Conservation (phyloP, 53 echinoderm and acorn worm genomes). For the Paelopatides confundens region DNA sequence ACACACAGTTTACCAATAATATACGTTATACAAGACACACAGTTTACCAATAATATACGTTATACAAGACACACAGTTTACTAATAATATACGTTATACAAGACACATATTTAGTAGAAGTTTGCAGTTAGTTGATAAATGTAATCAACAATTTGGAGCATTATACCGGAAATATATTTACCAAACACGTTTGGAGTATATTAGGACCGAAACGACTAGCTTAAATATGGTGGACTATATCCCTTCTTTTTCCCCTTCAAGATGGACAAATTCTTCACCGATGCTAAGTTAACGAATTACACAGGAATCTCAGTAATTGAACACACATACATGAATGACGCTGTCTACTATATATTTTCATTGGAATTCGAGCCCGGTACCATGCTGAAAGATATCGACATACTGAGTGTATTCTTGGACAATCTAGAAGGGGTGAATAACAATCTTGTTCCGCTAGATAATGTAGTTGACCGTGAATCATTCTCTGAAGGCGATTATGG, state of each 20-base stretch:
- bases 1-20: too few relatives aligned
- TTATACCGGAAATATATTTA: too few relatives aligned
- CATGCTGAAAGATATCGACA: not conserved
- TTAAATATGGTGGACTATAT: not conserved
- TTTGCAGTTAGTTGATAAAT: too few relatives aligned
- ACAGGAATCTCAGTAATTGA: conserved; percentile 21
- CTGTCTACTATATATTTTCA: not conserved
- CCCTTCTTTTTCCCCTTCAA: not conserved
- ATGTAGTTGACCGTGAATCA: not conserved
- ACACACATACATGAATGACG: not conserved
- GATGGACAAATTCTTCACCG: not conserved
- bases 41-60: too few relatives aligned
- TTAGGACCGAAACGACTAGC: too few relatives aligned
- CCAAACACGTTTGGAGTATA: too few relatives aligned
- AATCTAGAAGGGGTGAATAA: not conserved
- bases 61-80: too few relatives aligned
- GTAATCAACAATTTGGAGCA: too few relatives aligned
- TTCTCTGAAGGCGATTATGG: not conserved
- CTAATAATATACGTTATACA: too few relatives aligned
- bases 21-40: too few relatives aligned
- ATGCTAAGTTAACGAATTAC: not conserved
- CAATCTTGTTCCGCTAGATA: not conserved
- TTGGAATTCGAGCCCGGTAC: conserved; percentile 30
- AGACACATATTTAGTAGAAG: too few relatives aligned
- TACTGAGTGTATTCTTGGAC: not conserved